Evolutionary conservation across 2,797 vertebrate genomes (phyloP), one percentile per base, ranked within the genome.

Genomic region (Anguilla megastoma): DNA sequence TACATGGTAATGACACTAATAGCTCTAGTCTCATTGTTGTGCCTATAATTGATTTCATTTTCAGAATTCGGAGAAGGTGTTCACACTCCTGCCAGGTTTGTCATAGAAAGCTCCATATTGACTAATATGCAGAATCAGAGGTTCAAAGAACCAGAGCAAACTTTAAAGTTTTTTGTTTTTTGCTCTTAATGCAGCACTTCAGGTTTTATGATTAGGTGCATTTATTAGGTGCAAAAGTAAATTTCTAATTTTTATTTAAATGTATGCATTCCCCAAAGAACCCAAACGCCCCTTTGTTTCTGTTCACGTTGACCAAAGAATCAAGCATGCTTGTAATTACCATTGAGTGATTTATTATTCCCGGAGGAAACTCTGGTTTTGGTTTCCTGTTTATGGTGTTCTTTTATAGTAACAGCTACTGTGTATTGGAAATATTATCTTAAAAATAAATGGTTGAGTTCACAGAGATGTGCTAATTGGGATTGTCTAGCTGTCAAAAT

Each of bases 31-130:
- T 76, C 27, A 85, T 85, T 85, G 50, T 85, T 85, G 27, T 60
- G 14, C 14, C 84, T 18, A 10, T 85, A 85, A 85, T 60, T 85
- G 50, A 85, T 56, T 85, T 54, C 48, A 85, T 85, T 85, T 85
- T 56, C 12, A 41, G 54, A 85, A 85, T 85, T 54, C 52, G 58
- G 50, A 82, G 16, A 54, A 84, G 3, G 82, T 27, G 12, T 84
- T 30, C 48, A 84, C 27, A 24, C 82, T 84, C 45, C 82, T 84
- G 50, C 82, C 24, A 50, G 45, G 45, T 48, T 27, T 50, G 48
- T 50, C 45, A 54, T 21, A 84, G 45, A n/a, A 84, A 50, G 45
- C 50, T 84, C n/a, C n/a, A 14, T 54, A 30, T 50, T 52, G 48
- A 83, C 30, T 83, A 54, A 84, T n/a, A 84, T 52, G 24, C 48